phyloP scores from a whole-genome alignment of 92 coral and sea anemone species.

The Paramuricea clavata region DNA sequence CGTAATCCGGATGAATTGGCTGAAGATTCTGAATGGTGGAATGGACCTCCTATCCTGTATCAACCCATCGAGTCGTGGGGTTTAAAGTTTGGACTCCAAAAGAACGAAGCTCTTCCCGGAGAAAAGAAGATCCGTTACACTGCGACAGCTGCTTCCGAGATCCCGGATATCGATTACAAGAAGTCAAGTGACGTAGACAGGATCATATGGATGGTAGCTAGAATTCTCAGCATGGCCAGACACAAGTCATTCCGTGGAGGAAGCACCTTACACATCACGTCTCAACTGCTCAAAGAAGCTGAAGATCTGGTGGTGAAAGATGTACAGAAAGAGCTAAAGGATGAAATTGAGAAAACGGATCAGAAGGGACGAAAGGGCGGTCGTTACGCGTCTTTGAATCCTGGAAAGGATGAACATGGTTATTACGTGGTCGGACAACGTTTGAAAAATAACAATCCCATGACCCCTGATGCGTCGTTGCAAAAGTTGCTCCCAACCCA shows the following conservation, averaged over 20 bases:
- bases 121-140: constrained; percentile 57
- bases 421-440: constrained; percentile 64
- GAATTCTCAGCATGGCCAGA: constrained; percentile 53
- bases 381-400: constrained; percentile 68
- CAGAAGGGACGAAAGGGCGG: constrained; percentile 47
- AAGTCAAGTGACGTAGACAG: constrained; percentile 65
- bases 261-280: constrained; percentile 27
- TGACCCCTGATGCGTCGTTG: constrained; percentile 66
- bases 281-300: constrained; percentile 66
- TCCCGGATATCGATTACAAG: constrained; percentile 57
- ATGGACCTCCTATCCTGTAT: constrained; percentile 60
- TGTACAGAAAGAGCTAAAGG: constrained; percentile 41
- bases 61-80: constrained; percentile 55
- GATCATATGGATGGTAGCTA: constrained; percentile 70
- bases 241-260: constrained; percentile 67
- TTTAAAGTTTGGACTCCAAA: constrained; percentile 43
- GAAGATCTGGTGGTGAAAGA: constrained; percentile 69
- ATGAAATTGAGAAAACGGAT: constrained; percentile 36
- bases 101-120: constrained; percentile 58
- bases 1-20: constrained; percentile 57
- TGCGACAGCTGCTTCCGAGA: not conserved
- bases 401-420: constrained; percentile 54
- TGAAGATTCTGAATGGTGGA: constrained; percentile 64
- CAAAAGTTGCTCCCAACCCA: constrained; percentile 65
- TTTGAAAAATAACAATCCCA: constrained; percentile 57